Base-by-base conservation (phyloP, 2,888 invertebrate genomes). In the Melanostoma mellinum region DNA sequence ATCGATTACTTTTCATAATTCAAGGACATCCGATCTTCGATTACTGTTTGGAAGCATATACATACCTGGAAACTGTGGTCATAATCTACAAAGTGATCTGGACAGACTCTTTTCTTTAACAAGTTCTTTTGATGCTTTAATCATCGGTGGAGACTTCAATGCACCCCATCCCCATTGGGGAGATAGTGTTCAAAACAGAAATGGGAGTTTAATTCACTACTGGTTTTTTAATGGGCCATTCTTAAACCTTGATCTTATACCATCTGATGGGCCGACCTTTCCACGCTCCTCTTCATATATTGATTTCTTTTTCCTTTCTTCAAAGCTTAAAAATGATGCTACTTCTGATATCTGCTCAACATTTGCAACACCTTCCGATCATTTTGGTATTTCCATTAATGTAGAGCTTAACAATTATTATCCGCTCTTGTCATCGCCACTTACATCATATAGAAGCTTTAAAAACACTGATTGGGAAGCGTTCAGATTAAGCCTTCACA, bases 211-310 rank as follows among this genome's bases (percentile, higher is more conserved):
- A 6, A 40, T 40, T 9, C 30, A 65, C 9, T n/a, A 52, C 32
- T 65, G 63, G 63, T 65, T 52, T 32, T 52, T 33, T 20, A 65
- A 52, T n/a, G 40, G 63, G 1, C 36, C 63, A 20, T 65, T 40
- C 10, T 8, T 52, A 38, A 65, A 50, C 4, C 50, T 50, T 32
- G 63, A 65, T 40, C 38, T 65, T 2, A 52, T 65, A 32, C 38
- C 50, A 65, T 10, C 60, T 10, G 58, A 58, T 58, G 33, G 42
- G 6, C 58, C 42, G 2, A 58, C 42, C n/a, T 58, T 58, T 33
- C 42, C 58, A 33, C 58, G 58, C 3, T 60, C 58, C 6, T 58
- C 58, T 6, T 58, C 58, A 32, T 58, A 9, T 5, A 58, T 60
- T 33, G 58, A 60, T n/a, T 60, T 44, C 4, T 58, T 58, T 9